Evolutionary conservation across 2,113 vertebrate genomes (phyloP), one percentile per base, ranked within the genome.

Genomic region (Polypterus bichir): DNA sequence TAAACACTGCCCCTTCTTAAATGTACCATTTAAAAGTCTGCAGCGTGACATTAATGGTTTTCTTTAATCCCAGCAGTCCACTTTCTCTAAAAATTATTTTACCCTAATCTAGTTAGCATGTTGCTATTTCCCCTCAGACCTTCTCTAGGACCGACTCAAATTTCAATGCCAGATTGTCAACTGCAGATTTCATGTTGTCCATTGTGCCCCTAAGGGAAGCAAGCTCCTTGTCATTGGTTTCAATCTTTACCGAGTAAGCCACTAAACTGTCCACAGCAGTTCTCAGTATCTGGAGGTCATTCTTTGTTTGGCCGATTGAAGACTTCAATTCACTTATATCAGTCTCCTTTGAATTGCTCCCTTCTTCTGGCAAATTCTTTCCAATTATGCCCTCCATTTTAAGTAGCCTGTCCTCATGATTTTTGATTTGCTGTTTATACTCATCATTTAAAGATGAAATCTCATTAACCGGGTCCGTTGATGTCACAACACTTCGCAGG

Each of bases 281-380:
- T 66, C 79, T 86, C 59, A 94, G 77, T 74, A 80, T 82, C 75
- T 89, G 83, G 75, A 95, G 75, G 78, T 92, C 89, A 0, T 81
- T 80, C 3, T 87, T 79, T 4, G 82, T 76, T 45, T 86, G 76
- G 66, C 76, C 77, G 62, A 91, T 71, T 5, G 82, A 85, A 68
- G 83, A 76, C 48, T 73, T 80, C 57, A 90, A 68, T 65, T 72
- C 79, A 71, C 84, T 81, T 2, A 84, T 67, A 44, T 76, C 79
- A 45, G 71, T 70, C 64, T 73, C 74, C 64, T 72, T 53, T 49
- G 74, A 80, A 69, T 78, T 80, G 3, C 45, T 47, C 9, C 49
- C 49, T 52, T 27, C 56, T 45, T 49, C 54, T 48, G 60, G 6
- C 7, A 53, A 62, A 49, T 58, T 57, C 8, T 58, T 46, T 49